Evolutionary conservation across 2,797 vertebrate genomes (phyloP).

Genomic region (Dallia pectoralis): DNA sequence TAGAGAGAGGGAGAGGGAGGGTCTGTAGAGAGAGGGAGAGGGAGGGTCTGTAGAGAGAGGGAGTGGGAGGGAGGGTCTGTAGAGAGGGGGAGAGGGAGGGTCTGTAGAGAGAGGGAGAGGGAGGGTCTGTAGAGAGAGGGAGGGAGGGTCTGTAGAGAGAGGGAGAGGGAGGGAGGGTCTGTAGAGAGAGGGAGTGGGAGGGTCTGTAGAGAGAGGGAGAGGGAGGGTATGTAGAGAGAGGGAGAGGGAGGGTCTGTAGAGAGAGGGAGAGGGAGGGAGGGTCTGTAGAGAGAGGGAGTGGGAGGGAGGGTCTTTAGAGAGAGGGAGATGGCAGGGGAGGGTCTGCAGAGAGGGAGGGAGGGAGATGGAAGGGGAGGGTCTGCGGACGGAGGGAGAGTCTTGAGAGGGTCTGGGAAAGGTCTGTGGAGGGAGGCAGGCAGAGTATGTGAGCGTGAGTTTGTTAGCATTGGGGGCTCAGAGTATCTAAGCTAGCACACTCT

Average conservation of each 20-base stretch:
- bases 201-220: not conserved
- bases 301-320: no score
- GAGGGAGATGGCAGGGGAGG: no score
- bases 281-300: no score
- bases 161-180: not conserved
- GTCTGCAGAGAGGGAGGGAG: not conserved
- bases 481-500: constrained; percentile 21
- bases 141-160: not conserved
- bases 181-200: no score
- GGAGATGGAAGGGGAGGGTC: not conserved
- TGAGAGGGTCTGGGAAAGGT: no score
- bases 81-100: not conserved
- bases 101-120: no score
- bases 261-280: not conserved
- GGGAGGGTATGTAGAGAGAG: not conserved
- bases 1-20: not conserved
- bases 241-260: no score
- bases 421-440: not conserved
- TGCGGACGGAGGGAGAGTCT: no score
- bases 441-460: constrained; percentile 21
- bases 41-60: not conserved
- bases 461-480: constrained; percentile 16
- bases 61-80: not conserved
- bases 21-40: no score
- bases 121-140: not conserved